Percentiles rank a stretch among this genome's conserved stretches.
Conservation (phyloP, 2,888 invertebrate species). For the Nipponacmea schrenckii region DNA sequence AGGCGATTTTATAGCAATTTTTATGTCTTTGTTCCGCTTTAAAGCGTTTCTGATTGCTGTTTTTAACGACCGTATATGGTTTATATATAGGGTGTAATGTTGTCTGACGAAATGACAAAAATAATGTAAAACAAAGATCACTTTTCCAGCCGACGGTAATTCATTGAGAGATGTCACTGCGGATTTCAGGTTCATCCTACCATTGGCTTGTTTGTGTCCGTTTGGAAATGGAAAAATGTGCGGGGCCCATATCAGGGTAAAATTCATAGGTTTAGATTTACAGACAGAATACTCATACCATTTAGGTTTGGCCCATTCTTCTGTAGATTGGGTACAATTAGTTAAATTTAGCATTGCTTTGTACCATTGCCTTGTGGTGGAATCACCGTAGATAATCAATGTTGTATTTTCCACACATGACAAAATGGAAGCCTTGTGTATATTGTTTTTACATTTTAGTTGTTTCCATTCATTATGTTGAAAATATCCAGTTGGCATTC, state of each 20-base stretch:
- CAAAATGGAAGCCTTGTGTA: neutral
- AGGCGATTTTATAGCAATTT: neutral
- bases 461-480: neutral
- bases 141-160: neutral
- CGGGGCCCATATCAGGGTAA: neutral
- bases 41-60: neutral
- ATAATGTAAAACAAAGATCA: neutral
- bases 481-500: neutral
- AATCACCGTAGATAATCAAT: neutral
- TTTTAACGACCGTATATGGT: neutral
- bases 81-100: neutral
- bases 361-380: neutral
- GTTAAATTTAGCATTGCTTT: neutral
- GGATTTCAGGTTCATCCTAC: neutral
- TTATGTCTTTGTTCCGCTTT: neutral
- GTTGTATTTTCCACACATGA: neutral
- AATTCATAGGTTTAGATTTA: neutral
- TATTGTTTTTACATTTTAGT: conserved; percentile 1
- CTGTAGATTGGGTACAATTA: neutral
- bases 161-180: neutral
- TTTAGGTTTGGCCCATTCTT: neutral
- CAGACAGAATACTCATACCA: neutral
- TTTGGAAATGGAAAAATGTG: neutral
- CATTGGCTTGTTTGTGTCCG: neutral
- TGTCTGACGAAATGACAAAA: neutral